Conservation (phyloP, 2,113 vertebrate genomes). For the Turdus rufiventris region DNA sequence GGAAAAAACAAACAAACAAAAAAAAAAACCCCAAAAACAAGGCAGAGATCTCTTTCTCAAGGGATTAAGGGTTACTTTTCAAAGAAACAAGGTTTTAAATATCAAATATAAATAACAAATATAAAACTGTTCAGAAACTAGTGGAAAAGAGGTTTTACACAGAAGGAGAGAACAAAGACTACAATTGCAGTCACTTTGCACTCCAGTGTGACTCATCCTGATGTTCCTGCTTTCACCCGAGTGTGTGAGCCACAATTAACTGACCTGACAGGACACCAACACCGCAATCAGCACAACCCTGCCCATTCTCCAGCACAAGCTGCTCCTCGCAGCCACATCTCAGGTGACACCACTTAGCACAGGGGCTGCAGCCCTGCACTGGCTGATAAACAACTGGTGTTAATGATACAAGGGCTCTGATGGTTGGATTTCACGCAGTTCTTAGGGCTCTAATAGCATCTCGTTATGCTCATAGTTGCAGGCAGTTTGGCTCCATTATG, state of each 20-base stretch:
- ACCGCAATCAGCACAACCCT: background rate
- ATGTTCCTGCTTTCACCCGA: background rate
- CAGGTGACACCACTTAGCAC: background rate
- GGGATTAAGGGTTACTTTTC: background rate
- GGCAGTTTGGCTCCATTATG: background rate
- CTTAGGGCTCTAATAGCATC: background rate
- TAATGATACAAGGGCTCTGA: background rate
- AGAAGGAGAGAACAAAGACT: background rate
- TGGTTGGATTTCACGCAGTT: background rate
- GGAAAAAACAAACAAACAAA: no score
- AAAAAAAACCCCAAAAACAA: background rate
- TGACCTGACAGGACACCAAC: background rate
- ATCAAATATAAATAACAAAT: background rate
- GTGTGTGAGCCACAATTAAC: background rate
- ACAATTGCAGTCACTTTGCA: accelerated
- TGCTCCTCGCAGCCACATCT: background rate
- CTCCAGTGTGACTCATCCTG: background rate
- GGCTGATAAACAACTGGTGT: background rate
- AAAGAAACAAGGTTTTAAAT: background rate
- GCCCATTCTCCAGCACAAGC: background rate
- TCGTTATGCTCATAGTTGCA: background rate
- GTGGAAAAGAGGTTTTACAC: background rate
- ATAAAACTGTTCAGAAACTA: background rate
- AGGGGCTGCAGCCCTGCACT: background rate
- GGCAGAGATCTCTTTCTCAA: background rate